A percentile compares a stretch with the other conserved stretches of the same genome.
Evolutionary conservation across 2,888 invertebrate genomes (phyloP).

Genomic region (Cryptophagus acutangulus): DNA sequence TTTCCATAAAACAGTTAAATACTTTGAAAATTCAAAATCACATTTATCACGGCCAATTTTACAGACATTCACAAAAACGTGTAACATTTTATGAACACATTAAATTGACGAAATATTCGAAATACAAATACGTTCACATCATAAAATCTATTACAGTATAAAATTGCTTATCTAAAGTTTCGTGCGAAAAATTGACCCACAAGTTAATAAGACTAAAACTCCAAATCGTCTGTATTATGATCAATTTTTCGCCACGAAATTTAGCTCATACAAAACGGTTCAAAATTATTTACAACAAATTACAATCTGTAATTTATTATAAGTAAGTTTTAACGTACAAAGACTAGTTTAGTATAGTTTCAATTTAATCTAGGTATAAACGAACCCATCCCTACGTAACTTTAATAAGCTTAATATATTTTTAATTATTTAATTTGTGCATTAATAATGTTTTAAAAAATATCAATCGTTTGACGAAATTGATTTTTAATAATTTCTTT

Average conservation of each 20-base stretch:
- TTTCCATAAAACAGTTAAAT: too few relatives aligned
- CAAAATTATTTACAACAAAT: conserved; percentile 14
- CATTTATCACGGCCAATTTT: conserved; percentile 29
- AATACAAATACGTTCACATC: background rate
- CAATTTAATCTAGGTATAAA: too few relatives aligned
- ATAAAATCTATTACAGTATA: background rate
- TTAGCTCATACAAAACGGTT: too few relatives aligned
- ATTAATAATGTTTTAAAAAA: conserved; percentile 12
- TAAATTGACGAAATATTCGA: conserved; percentile 42
- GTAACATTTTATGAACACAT: conserved; percentile 41
- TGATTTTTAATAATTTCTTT: background rate
- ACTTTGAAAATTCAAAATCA: conserved; percentile 24
- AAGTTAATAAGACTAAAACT: conserved; percentile 44
- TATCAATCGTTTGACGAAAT: too few relatives aligned
- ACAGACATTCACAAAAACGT: conserved; percentile 26
- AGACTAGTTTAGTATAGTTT: conserved; percentile 9
- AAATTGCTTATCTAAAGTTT: background rate
- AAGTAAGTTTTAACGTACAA: conserved; percentile 6
- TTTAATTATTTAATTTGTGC: conserved; percentile 3
- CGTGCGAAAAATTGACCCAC: conserved; percentile 46
- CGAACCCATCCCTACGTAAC: too few relatives aligned
- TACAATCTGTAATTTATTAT: conserved; percentile 16
- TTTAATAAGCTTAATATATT: too few relatives aligned
- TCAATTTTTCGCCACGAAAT: conserved; percentile 42
- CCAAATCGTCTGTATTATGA: conserved; percentile 41